Conservation (phyloP, 1,140 invertebrate genomes). For the Aphaenogaster ashmeadi region DNA sequence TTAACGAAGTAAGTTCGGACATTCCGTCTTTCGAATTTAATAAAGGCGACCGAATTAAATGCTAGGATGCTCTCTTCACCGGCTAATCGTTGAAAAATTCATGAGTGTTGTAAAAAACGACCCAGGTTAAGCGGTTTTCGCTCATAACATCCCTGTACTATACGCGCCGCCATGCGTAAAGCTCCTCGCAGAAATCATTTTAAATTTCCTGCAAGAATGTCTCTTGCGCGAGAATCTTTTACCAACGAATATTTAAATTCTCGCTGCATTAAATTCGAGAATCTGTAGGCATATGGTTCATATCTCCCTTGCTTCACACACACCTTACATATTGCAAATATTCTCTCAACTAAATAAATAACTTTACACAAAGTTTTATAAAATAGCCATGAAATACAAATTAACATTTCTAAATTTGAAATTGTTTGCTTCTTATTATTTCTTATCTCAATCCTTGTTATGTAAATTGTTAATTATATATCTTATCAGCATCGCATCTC, state of each 20-base stretch:
- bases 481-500: background rate
- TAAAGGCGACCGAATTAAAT: conserved; percentile 58
- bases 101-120: conserved; percentile 49
- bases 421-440: background rate
- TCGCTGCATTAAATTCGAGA: conserved; percentile 12
- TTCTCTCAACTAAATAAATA: background rate
- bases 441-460: background rate
- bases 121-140: conserved; percentile 48
- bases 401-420: background rate
- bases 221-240: background rate
- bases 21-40: conserved; percentile 56
- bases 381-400: background rate
- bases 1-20: conserved; percentile 59
- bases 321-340: background rate
- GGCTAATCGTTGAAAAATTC: conserved; percentile 64
- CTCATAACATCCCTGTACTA: conserved; percentile 36
- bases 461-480: background rate
- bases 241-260: conserved; percentile 25
- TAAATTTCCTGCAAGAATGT: conserved; percentile 38
- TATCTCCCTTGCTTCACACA: too few relatives aligned
- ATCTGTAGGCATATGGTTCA: background rate
- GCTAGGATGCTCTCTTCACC: conserved; percentile 34
- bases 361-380: background rate
- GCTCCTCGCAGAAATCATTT: conserved; percentile 31
- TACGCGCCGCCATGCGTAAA: conserved; percentile 36